Percentiles rank a stretch among this genome's conserved stretches.
Evolutionary conservation across 2,888 invertebrate species (phyloP).

Genomic region (Lasiommata megera): DNA sequence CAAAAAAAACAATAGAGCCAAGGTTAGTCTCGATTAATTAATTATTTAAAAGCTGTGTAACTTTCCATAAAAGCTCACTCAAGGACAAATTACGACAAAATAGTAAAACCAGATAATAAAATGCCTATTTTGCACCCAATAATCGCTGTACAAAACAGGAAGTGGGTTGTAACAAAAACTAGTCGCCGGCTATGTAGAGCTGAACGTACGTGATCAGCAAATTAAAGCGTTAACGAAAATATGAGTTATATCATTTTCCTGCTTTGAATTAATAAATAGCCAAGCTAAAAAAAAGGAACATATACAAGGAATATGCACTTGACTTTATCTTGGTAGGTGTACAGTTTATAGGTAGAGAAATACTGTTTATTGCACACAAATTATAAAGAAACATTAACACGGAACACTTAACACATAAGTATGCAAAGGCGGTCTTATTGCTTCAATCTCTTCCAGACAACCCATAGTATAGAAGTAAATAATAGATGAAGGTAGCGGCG

Average conservation of each 20-base stretch:
- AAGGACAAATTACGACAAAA: constrained; percentile 6
- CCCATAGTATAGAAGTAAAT: no score
- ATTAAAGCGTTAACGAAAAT: constrained; percentile 49
- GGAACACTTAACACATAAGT: no score
- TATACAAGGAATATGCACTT: no score
- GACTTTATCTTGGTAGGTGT: no score
- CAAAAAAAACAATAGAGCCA: background rate
- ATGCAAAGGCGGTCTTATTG: no score
- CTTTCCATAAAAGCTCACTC: constrained; percentile 14
- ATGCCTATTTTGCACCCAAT: constrained; percentile 16
- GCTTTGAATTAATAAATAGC: constrained; percentile 9
- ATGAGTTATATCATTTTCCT: constrained; percentile 28
- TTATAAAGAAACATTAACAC: no score
- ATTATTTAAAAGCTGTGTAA: background rate
- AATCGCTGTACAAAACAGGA: constrained; percentile 44
- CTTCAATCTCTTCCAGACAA: no score
- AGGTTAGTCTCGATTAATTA: background rate
- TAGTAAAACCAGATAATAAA: constrained; percentile 4
- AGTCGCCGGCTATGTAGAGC: constrained; percentile 40
- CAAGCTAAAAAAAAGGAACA: no score
- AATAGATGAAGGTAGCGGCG: no score
- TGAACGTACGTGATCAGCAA: constrained; percentile 58
- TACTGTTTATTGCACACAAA: no score
- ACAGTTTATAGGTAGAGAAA: no score
- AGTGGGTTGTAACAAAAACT: constrained; percentile 45